Evolutionary conservation across 2,113 vertebrate species (phyloP), one percentile per base, ranked within the genome.

Genomic region (Oxygymnocypris stewartii): DNA sequence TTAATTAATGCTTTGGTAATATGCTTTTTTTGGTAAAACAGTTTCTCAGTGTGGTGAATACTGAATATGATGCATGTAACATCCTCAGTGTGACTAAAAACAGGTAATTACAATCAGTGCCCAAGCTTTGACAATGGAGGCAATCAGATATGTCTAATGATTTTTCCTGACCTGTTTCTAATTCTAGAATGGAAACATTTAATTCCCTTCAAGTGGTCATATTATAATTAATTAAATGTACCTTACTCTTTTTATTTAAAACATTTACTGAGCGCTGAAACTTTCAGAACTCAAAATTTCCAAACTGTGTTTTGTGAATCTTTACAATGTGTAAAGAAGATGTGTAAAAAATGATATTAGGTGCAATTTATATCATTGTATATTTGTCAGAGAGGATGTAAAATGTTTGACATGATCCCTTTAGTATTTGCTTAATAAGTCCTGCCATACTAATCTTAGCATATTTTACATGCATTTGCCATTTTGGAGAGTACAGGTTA

Each of bases 21-120:
- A 51, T 16, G 14, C 49, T 51, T 51, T 51, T 31, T 54, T 54
- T 54, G 16, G 42, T 42, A 40, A 6, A 61, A 42, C 51, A 42
- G 25, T 11, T 67, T 14, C 65, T 76, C 40, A 11, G 37, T 75
- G 73, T 28, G 23, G 10, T 65, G 61, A 65, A 28, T 1, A 4
- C 4, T 65, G 61, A 65, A 28, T 1, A 4, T 11, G 59, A 63
- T n/a, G 6, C 20, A 63, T 63, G 20, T 63, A 4, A 25, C 20
- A 10, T 65, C 25, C 25, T 25, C 61, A 65, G 61, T 65, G 13
- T 20, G 11, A 65, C 40, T 78, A 20, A 65, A 47, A 28, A 63
- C 42, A 67, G 84, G 75, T 78, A 35, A 54, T 78, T 78, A 31
- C 63, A 78, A 85, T 85, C 59, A 78, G 84, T 65, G 16, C 3